phyloP scores from a whole-genome alignment of 1,140 invertebrate species.

The Tyrophagus putrescentiae region DNA sequence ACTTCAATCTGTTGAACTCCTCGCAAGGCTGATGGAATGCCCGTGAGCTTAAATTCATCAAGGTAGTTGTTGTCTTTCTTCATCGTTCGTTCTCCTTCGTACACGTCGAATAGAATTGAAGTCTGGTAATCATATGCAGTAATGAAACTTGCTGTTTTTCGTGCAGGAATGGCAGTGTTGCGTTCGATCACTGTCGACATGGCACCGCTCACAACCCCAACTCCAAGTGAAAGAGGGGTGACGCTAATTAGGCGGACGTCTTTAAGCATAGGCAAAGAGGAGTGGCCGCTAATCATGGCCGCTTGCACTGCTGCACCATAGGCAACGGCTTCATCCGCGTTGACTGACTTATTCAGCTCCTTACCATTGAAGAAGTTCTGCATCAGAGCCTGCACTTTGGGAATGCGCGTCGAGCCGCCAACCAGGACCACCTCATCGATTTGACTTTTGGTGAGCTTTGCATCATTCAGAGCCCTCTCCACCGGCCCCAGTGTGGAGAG shows the following conservation, averaged over 20 bases:
- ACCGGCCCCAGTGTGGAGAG: conserved; percentile 21
- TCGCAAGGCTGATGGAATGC: conserved; percentile 43
- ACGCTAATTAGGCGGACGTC: conserved; percentile 43
- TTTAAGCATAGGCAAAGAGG: background rate
- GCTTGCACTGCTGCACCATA: conserved; percentile 35
- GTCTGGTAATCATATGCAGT: conserved; percentile 93
- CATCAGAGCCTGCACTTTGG: conserved; percentile 26
- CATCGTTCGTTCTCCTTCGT: conserved; percentile 43
- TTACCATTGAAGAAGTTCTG: conserved; percentile 25
- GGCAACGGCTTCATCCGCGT: conserved; percentile 37
- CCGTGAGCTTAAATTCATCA: conserved; percentile 44
- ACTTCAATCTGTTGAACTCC: conserved; percentile 43
- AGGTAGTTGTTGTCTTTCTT: conserved; percentile 43
- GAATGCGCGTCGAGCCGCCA: conserved; percentile 28
- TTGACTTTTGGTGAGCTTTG: conserved; percentile 16
- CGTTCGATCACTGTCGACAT: conserved; percentile 40
- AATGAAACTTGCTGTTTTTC: conserved; percentile 73
- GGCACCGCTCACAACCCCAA: conserved; percentile 45
- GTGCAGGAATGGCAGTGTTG: conserved; percentile 42
- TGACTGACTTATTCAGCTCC: conserved; percentile 27
- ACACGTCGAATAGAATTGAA: conserved; percentile 63
- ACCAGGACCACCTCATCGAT: conserved; percentile 29
- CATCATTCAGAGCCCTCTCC: conserved; percentile 26
- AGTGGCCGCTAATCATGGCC: conserved; percentile 25
- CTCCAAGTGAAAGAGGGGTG: conserved; percentile 43